Evolutionary conservation across 2,113 vertebrate species (phyloP).

Genomic region (Gadus chalcogrammus): DNA sequence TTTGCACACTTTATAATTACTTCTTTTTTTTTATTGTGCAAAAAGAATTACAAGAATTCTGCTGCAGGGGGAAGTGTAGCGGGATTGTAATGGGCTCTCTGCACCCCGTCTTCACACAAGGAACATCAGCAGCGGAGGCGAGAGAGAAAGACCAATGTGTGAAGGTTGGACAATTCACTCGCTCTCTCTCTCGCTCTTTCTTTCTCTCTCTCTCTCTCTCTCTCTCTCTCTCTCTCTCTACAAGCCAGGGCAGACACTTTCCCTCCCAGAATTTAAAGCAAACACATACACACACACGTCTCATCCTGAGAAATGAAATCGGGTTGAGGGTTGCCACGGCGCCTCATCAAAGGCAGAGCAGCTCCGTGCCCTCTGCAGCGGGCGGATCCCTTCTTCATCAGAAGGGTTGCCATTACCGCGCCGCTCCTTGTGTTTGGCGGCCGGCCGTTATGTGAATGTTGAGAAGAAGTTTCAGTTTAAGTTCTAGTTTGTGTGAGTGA

Average conservation of each 20-base stretch:
- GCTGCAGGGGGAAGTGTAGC: constrained; percentile 20
- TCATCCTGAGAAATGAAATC: constrained; percentile 67
- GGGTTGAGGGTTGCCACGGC: constrained; percentile 47
- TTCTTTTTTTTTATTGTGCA: constrained; percentile 28
- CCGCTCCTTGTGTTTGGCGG: constrained; percentile 40
- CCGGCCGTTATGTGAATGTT: constrained; percentile 63
- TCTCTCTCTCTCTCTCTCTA: constrained; percentile 36
- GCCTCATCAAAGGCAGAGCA: constrained; percentile 61
- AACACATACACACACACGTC: constrained; percentile 34
- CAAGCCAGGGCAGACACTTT: constrained; percentile 64
- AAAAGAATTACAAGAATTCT: constrained; percentile 41
- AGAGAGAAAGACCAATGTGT: constrained; percentile 41
- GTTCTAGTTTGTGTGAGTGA: constrained; percentile 6
- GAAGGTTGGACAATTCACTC: not conserved
- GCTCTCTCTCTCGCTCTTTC: too few species aligned
- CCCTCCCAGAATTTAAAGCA: constrained; percentile 58
- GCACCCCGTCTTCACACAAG: constrained; percentile 50
- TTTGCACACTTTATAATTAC: constrained; percentile 29
- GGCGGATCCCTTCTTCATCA: constrained; percentile 48
- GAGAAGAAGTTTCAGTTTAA: constrained; percentile 9
- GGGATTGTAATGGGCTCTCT: constrained; percentile 47
- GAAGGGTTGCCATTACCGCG: constrained; percentile 57
- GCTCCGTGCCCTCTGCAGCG: constrained; percentile 50
- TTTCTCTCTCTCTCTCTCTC: too few species aligned
- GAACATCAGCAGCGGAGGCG: constrained; percentile 47